phyloP scores from a whole-genome alignment of 2,888 invertebrate species.

The Gortyna flavago region DNA sequence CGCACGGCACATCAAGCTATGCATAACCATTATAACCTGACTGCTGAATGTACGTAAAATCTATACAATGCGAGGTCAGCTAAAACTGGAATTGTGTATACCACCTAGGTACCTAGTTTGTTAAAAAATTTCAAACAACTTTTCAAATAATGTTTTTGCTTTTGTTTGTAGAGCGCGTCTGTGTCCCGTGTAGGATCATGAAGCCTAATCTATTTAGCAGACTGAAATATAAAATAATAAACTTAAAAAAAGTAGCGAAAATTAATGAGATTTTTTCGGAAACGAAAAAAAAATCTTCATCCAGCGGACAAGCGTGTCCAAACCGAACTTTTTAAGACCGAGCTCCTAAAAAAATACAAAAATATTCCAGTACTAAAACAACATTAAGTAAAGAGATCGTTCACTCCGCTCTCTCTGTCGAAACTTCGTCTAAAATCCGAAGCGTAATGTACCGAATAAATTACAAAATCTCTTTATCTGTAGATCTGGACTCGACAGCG shows the following conservation, averaged over 20 bases:
- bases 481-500: conserved; percentile 65
- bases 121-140: no score
- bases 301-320: conserved; percentile 13
- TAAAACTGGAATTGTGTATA: not conserved
- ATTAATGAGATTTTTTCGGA: conserved; percentile 30
- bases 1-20: no score
- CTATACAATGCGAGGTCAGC: no score
- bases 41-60: no score
- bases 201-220: not conserved
- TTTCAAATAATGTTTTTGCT: conserved; percentile 4
- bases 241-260: not conserved
- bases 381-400: conserved; percentile 56
- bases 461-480: conserved; percentile 70
- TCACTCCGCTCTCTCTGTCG: conserved; percentile 47
- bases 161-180: not conserved
- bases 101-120: not conserved
- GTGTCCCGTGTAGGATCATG: not conserved
- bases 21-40: no score
- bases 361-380: conserved; percentile 45
- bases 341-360: conserved; percentile 40
- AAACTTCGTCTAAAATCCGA: conserved; percentile 57
- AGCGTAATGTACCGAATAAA: conserved; percentile 68
- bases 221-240: conserved; percentile 3
- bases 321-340: conserved; percentile 17
- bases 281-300: conserved; percentile 14